phyloP scores from a whole-genome alignment of 1,140 invertebrate genomes.

The Lepidotrigona ventralis region DNA sequence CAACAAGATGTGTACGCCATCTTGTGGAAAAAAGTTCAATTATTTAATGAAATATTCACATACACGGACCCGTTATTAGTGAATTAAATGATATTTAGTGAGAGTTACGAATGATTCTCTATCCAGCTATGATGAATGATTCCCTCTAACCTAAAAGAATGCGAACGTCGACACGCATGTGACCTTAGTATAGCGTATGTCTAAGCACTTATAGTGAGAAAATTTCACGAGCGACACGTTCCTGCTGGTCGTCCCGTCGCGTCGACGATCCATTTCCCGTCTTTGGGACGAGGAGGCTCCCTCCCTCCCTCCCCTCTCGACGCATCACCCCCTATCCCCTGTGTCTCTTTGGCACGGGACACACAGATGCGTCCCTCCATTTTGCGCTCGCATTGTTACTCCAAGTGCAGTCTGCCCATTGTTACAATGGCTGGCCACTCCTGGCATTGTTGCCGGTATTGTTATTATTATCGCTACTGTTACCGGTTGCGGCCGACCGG shows the following conservation, averaged over 20 bases:
- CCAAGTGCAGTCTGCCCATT: constrained; percentile 71
- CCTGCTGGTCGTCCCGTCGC: constrained; percentile 39
- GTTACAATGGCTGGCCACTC: constrained; percentile 67
- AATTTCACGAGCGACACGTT: constrained; percentile 57
- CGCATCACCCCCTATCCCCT: neutral
- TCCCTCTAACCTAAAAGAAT: neutral
- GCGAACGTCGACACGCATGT: neutral
- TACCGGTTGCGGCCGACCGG: constrained; percentile 64
- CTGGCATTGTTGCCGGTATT: constrained; percentile 70
- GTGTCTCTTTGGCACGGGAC: constrained; percentile 56
- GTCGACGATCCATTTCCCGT: constrained; percentile 2
- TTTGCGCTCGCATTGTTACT: constrained; percentile 78
- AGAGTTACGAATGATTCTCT: too few relatives aligned
- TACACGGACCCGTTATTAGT: too few relatives aligned
- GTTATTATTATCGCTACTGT: constrained; percentile 79
- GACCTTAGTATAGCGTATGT: neutral
- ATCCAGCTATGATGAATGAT: neutral
- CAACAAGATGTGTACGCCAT: too few relatives aligned
- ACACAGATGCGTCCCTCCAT: constrained; percentile 78
- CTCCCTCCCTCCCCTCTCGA: neutral
- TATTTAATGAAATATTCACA: too few relatives aligned
- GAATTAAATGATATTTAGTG: too few relatives aligned
- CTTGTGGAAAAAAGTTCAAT: too few relatives aligned
- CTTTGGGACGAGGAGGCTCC: constrained; percentile 26
- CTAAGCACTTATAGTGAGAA: neutral